Conservation (phyloP, 2,113 vertebrate species). For the Euleptes europaea region DNA sequence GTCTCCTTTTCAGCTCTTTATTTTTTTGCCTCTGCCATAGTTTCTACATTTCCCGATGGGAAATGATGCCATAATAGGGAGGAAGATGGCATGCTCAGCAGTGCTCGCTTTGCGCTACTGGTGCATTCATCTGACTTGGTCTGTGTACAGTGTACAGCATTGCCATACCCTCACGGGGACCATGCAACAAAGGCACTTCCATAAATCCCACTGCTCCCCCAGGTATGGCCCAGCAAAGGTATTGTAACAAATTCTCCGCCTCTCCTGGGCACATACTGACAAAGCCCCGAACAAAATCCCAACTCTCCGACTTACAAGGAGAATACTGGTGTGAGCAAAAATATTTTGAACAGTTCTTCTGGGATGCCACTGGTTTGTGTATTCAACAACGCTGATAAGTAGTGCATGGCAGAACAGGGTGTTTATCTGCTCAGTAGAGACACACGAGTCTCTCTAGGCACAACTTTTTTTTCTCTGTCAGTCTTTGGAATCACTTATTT, state of each 20-base stretch:
- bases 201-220: conserved; percentile 18
- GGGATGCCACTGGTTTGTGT: neutral
- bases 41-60: conserved; percentile 27
- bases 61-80: conserved; percentile 40
- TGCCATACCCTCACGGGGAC: conserved; percentile 14
- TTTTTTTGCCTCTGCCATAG: conserved; percentile 34
- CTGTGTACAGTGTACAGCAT: neutral
- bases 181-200: conserved; percentile 26
- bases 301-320: neutral
- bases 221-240: neutral
- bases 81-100: conserved; percentile 37
- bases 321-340: neutral
- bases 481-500: conserved; percentile 9
- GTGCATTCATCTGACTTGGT: conserved; percentile 23
- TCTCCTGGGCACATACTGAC: neutral
- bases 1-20: conserved; percentile 16
- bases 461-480: neutral
- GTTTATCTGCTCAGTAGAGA: neutral
- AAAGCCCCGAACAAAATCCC: conserved; percentile 13
- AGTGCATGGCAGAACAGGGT: neutral
- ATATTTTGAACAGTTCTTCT: neutral
- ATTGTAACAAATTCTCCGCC: neutral
- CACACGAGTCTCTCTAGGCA: neutral
- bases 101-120: conserved; percentile 51
- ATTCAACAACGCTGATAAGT: neutral